phyloP scores from a whole-genome alignment of 2,113 vertebrate genomes.

The Microcebus griseorufus region DNA sequence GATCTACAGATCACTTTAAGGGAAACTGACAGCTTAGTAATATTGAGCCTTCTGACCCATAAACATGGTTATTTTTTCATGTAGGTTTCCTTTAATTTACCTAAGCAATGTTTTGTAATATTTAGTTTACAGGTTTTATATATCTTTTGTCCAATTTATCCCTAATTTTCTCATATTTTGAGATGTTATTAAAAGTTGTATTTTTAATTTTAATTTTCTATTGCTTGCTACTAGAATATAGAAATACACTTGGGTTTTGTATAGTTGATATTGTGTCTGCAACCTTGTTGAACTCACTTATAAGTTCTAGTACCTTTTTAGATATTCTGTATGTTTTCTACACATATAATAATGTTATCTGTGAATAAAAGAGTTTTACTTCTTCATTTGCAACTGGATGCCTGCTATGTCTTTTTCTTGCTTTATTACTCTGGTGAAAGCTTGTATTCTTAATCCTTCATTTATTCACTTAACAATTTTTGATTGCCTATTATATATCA shows the following conservation, averaged over 20 bases:
- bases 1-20: background rate
- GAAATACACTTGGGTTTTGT: background rate
- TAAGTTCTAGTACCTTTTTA: background rate
- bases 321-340: background rate
- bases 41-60: background rate
- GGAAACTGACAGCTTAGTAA: background rate
- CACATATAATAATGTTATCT: background rate
- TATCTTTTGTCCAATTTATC: background rate
- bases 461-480: conserved; percentile 21
- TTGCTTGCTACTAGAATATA: background rate
- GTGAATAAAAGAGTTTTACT: background rate
- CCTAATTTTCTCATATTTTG: background rate
- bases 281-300: background rate
- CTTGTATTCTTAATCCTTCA: background rate
- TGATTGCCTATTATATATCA: background rate
- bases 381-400: background rate
- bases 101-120: background rate
- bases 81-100: background rate
- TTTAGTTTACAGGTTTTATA: background rate
- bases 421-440: conserved; percentile 7
- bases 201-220: conserved; percentile 24
- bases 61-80: background rate
- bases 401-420: background rate
- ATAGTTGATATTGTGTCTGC: background rate
- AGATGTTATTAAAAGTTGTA: background rate